These are phyloP conservation scores for Gouania willdenowi DNA, from an alignment of 2,797 vertebrate species.

Conservation along the genomic window DNA sequence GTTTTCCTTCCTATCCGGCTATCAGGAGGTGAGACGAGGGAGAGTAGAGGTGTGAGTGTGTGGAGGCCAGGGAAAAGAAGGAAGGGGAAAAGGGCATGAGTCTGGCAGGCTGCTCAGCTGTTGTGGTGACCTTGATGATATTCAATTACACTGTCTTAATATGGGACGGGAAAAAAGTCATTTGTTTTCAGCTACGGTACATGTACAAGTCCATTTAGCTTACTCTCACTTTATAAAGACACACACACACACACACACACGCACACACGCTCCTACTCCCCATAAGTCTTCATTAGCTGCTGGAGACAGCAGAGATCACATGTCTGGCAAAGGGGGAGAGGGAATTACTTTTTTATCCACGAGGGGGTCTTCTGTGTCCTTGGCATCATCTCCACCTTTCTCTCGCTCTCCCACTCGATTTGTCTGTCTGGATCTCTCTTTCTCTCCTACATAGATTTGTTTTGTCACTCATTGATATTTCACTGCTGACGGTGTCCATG, in stretches of 20 bases:
- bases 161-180: conserved; percentile 15
- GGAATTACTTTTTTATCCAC: conserved; percentile 51
- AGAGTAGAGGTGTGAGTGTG: conserved; percentile 26
- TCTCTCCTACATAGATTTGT: conserved; percentile 3
- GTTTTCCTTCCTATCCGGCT: conserved; percentile 46
- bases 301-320: conserved; percentile 46
- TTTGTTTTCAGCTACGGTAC: conserved; percentile 6
- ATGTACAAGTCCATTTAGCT: conserved; percentile 5
- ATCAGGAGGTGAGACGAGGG: conserved; percentile 38
- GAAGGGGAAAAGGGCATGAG: conserved; percentile 22
- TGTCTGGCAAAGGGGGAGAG: conserved; percentile 42
- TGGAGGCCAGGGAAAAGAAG: conserved; percentile 8
- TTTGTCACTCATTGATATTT: conserved; percentile 62
- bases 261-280: conserved; percentile 13
- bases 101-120: conserved; percentile 3
- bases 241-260: conserved; percentile 7
- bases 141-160: conserved; percentile 20
- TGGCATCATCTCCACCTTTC: conserved; percentile 10
- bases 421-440: conserved; percentile 22
- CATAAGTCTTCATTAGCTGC: conserved; percentile 64
- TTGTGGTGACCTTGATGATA: conserved; percentile 23
- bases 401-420: conserved; percentile 5
- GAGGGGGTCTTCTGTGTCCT: too few relatives aligned
- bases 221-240: conserved; percentile 7
- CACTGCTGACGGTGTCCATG: conserved; percentile 59